These are phyloP conservation scores for Drosophila longiperda DNA, from an alignment of 2,888 invertebrate genomes.

Conservation along the genomic window DNA sequence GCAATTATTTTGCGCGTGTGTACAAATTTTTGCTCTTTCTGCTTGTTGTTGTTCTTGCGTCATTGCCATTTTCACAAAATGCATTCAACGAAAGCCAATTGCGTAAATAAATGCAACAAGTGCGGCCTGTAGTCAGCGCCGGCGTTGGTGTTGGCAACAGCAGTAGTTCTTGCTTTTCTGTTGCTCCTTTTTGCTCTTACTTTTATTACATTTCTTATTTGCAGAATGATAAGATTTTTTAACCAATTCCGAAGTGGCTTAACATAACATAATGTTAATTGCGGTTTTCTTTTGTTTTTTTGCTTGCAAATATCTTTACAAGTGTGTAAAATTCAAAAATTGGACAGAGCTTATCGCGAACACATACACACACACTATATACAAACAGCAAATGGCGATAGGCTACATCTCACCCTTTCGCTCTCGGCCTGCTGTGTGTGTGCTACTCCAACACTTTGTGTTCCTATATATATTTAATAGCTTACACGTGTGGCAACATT, in stretches of 20 bases:
- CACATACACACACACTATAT: neutral
- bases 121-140: constrained; percentile 29
- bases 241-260: constrained; percentile 38
- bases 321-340: constrained; percentile 22
- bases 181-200: constrained; percentile 15
- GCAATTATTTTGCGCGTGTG: constrained; percentile 54
- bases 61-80: constrained; percentile 36
- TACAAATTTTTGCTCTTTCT: constrained; percentile 33
- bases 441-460: neutral
- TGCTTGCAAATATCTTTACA: constrained; percentile 3
- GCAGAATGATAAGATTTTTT: constrained; percentile 40
- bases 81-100: constrained; percentile 56
- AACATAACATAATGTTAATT: constrained; percentile 20
- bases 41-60: constrained; percentile 21
- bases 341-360: neutral
- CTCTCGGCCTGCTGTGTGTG: neutral
- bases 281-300: neutral
- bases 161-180: constrained; percentile 4
- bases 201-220: constrained; percentile 21
- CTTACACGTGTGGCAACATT: constrained; percentile 71
- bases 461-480: constrained; percentile 56
- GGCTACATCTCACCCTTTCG: neutral
- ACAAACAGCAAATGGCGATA: neutral
- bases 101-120: constrained; percentile 74
- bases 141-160: neutral